These are phyloP conservation scores for Chaenodraco wilsoni DNA, from an alignment of 2,797 vertebrate genomes.

Conservation along the genomic window DNA sequence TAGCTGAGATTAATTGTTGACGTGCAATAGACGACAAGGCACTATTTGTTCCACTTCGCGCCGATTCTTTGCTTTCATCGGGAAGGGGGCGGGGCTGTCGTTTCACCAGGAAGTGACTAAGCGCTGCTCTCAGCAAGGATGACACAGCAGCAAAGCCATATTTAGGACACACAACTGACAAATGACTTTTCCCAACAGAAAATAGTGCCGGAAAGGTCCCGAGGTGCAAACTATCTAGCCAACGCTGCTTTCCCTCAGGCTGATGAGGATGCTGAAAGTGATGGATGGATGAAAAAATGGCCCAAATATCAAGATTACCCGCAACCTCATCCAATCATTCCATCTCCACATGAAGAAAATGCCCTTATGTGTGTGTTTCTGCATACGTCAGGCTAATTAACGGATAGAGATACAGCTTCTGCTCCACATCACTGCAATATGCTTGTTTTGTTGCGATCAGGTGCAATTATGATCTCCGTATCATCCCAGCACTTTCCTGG, in stretches of 20 bases:
- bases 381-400: conserved; percentile 28
- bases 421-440: conserved; percentile 3
- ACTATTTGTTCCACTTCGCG: no score
- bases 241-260: not conserved
- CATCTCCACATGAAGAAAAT: not conserved
- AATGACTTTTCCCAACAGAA: conserved; percentile 20
- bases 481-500: conserved; percentile 10
- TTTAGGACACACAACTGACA: not conserved
- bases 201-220: conserved; percentile 51
- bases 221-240: conserved; percentile 35
- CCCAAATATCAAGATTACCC: conserved; percentile 25
- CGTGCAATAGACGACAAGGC: no score
- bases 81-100: no score
- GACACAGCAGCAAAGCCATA: not conserved
- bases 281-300: conserved; percentile 38
- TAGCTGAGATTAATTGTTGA: no score
- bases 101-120: no score
- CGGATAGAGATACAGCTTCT: conserved; percentile 21
- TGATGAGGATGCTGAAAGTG: conserved; percentile 27
- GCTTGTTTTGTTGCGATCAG: conserved; percentile 33
- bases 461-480: conserved; percentile 30
- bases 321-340: conserved; percentile 5
- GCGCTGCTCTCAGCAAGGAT: not conserved
- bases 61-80: no score
- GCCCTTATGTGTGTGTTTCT: not conserved